A percentile compares a stretch with the other conserved stretches of the same genome.
Evolutionary conservation across 2,797 vertebrate genomes (phyloP).

Genomic region (Eulemur coronatus): DNA sequence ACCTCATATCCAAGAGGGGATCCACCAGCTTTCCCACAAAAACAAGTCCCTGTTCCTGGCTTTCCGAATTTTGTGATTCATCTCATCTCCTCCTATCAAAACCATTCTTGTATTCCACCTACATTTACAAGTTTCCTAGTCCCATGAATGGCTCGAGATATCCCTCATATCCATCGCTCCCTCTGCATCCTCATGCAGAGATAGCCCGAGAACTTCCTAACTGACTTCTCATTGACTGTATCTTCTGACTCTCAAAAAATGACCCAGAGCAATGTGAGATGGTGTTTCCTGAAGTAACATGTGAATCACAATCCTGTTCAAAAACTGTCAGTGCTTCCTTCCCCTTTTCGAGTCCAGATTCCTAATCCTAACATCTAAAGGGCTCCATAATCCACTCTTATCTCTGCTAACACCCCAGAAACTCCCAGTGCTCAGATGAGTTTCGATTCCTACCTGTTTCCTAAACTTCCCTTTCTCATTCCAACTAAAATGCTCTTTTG

Average conservation of each 20-base stretch:
- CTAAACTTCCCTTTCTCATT: neutral
- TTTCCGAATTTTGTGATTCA: neutral
- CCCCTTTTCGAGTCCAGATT: neutral
- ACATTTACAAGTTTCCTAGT: neutral
- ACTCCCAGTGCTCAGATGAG: neutral
- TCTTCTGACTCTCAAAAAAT: neutral
- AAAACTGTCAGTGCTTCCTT: neutral
- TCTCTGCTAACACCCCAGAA: neutral
- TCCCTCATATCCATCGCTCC: neutral
- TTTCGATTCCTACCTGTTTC: neutral
- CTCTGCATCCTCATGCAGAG: neutral
- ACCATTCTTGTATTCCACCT: neutral
- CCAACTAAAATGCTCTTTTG: neutral
- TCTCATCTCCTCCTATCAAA: neutral
- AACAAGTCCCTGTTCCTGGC: neutral
- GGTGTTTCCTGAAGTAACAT: neutral
- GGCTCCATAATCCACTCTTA: constrained; percentile 7
- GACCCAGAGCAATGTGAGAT: neutral
- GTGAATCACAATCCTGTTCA: neutral
- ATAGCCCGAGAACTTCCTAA: neutral
- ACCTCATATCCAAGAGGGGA: neutral
- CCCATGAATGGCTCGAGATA: neutral
- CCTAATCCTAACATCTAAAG: neutral
- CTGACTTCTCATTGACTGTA: neutral
- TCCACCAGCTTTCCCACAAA: neutral